phyloP scores from a whole-genome alignment of 2,797 vertebrate genomes.

The Nannoperca obscura region DNA sequence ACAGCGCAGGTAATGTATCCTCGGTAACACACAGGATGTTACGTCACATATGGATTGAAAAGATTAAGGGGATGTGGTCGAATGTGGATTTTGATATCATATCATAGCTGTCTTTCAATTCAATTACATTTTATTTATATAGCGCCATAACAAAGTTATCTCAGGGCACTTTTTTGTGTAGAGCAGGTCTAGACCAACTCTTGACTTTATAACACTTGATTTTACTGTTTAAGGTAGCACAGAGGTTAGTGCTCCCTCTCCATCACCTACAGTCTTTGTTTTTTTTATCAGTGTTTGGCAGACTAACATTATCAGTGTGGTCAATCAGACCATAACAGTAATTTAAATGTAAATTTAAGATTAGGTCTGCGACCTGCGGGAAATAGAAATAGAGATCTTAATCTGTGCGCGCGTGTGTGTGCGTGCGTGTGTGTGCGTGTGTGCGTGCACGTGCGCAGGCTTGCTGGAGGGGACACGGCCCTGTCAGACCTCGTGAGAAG shows the following conservation, averaged over 20 bases:
- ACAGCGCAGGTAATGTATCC: conserved; percentile 86
- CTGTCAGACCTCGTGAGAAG: conserved; percentile 86
- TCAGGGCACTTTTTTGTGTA: too few species aligned
- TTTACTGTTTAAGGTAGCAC: conserved; percentile 30
- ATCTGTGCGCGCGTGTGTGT: conserved; percentile 48
- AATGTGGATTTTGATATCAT: conserved; percentile 1
- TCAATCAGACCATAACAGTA: conserved; percentile 56
- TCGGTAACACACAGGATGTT: conserved; percentile 10
- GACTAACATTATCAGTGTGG: conserved; percentile 60
- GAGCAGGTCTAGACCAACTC: too few species aligned
- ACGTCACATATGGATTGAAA: not conserved
- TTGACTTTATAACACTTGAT: conserved; percentile 11
- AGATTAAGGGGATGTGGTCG: not conserved
- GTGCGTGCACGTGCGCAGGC: conserved; percentile 72
- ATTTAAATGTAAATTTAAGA: conserved; percentile 78
- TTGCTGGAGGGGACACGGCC: conserved; percentile 86
- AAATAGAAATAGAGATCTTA: conserved; percentile 70
- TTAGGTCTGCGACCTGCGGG: conserved; percentile 43
- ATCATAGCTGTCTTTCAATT: too few species aligned
- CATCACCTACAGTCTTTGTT: conserved; percentile 21
- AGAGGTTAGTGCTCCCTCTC: conserved; percentile 16
- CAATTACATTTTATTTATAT: too few species aligned
- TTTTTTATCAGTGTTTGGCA: conserved; percentile 59
- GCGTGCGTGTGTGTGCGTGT: conserved; percentile 16
- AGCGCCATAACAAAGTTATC: too few species aligned